Base-by-base conservation (phyloP, 2,888 invertebrate species). In the Apodemia duryi region DNA sequence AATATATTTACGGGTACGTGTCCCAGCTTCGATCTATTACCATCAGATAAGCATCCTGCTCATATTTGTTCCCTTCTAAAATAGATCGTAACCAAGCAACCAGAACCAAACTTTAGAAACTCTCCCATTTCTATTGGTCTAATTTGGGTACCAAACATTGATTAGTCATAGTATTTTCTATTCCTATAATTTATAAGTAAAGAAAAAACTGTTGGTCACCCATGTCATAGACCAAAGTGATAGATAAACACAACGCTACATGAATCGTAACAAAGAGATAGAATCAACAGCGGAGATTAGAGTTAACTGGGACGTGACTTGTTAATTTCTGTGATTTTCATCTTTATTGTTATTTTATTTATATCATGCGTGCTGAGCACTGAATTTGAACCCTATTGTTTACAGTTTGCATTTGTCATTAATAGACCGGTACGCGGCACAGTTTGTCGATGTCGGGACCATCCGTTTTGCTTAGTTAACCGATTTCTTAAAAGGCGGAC, bases 271-370 rank as follows among this genome's bases (percentile, higher is more conserved):
- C 68, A 65, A 63, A 41, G 29, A 65, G 68, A 67, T 69, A 69
- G 54, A 64, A 69, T 67, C 66, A 64, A 46, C 62, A 61, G 66
- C 51, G 64, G 61, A 65, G 66, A 68, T 70, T 67, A 68, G 63
- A 63, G 68, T 13, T 68, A 68, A 70, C 63, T 67, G 63, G 70
- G 60, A 68, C 70, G 70, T 70, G 68, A 70, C 68, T 67, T 66
- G 68, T 65, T 69, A 66, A 69, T 70, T 70, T 68, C 65, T 63
- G 63, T 64, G 61, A 64, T 65, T 67, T 66, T 64, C 63, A 63
- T 66, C 60, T 60, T 66, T 66, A 62, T 57, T 49, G 54, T 43
- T 62, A 61, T 63, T 21, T 28, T 64, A 51, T 61, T 57, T 57
- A 57, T 35, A 32, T 32, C 32, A 49, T 49, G 57, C 51, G 35